A percentile compares a stretch with the other conserved stretches of the same genome.
Conservation (phyloP, 2,797 vertebrate genomes). For the Xenentodon cancila region DNA sequence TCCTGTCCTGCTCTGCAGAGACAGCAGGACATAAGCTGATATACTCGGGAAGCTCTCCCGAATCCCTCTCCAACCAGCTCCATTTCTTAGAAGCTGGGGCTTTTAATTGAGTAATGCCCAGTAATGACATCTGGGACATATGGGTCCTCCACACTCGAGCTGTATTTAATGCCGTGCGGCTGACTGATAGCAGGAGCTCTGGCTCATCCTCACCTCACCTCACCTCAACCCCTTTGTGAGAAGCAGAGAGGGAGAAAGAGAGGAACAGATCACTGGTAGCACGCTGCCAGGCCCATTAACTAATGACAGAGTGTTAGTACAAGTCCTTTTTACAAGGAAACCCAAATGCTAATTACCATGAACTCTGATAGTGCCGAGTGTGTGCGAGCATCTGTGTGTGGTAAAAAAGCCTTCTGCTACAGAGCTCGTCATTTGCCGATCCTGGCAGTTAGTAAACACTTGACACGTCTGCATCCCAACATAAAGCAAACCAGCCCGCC, state of each 20-base stretch:
- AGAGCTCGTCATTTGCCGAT: conserved; percentile 49
- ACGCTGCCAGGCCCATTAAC: conserved; percentile 76
- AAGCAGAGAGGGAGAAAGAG: conserved; percentile 49
- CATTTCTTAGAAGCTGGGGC: conserved; percentile 51
- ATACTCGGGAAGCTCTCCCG: conserved; percentile 43
- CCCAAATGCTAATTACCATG: conserved; percentile 74
- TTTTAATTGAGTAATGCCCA: conserved; percentile 66
- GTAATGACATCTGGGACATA: conserved; percentile 56
- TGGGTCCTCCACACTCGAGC: conserved; percentile 54
- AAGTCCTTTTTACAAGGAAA: conserved; percentile 66
- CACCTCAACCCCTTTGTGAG: conserved; percentile 60
- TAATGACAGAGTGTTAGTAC: conserved; percentile 76
- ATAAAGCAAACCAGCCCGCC: conserved; percentile 24
- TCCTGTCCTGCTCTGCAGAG: conserved; percentile 11
- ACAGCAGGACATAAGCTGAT: conserved; percentile 42
- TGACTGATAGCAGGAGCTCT: conserved; percentile 62
- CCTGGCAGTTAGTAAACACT: conserved; percentile 27
- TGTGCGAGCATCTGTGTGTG: conserved; percentile 33
- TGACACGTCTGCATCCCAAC: conserved; percentile 11
- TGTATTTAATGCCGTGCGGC: conserved; percentile 62
- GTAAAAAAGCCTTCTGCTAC: conserved; percentile 36
- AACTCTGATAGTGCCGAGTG: conserved; percentile 52
- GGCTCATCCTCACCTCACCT: conserved; percentile 62
- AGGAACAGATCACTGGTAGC: conserved; percentile 53
- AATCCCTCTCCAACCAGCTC: conserved; percentile 35